These are phyloP conservation scores for Agonopterix arenella DNA, from an alignment of 2,888 invertebrate species.

Conservation along the genomic window DNA sequence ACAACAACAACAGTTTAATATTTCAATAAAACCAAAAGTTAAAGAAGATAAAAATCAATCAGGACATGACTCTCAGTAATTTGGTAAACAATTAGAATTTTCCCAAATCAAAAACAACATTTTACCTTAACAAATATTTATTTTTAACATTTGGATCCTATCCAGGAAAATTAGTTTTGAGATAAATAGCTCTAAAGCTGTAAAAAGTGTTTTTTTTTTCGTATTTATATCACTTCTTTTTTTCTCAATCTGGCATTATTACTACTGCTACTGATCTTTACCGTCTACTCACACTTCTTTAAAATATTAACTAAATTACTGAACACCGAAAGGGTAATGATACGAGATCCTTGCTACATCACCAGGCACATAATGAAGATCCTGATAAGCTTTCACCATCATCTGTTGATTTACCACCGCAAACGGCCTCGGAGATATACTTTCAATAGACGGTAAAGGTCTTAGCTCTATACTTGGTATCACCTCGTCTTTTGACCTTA, in stretches of 20 bases:
- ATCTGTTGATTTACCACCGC: slow-evolving; percentile 67
- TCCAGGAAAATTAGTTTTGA: too few species aligned
- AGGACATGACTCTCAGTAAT: too few species aligned
- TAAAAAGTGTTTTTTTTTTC: too few species aligned
- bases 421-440: slow-evolving; percentile 64
- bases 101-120: too few species aligned
- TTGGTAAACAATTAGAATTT: too few species aligned
- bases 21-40: too few species aligned
- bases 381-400: slow-evolving; percentile 72
- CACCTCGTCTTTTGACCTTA: slow-evolving; percentile 54
- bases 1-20: too few species aligned
- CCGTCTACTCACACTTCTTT: neutral
- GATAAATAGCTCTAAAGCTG: neutral
- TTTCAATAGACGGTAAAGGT: slow-evolving; percentile 67
- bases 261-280: neutral
- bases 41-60: too few species aligned
- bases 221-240: too few species aligned
- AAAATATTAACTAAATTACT: slow-evolving; percentile 25
- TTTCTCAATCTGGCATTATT: too few species aligned
- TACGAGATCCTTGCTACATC: slow-evolving; percentile 66
- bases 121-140: too few species aligned
- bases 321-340: slow-evolving; percentile 66
- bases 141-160: too few species aligned
- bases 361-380: slow-evolving; percentile 60
- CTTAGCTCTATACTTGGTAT: slow-evolving; percentile 41